These are phyloP conservation scores for Meiosimyza platycephala DNA, from an alignment of 2,888 invertebrate genomes.

Conservation along the genomic window DNA sequence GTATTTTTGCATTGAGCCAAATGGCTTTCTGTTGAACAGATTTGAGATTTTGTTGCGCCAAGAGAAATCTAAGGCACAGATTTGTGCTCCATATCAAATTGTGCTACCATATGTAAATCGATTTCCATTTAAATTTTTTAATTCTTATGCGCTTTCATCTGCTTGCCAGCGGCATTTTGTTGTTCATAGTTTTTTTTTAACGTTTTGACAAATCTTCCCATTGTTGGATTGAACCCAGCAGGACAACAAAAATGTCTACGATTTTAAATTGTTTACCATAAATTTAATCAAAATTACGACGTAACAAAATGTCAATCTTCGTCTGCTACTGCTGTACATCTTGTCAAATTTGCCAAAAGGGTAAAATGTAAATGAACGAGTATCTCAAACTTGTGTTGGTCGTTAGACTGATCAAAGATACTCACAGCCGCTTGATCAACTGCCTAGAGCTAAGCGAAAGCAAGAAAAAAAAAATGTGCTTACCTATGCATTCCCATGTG, in stretches of 20 bases:
- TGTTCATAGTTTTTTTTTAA: background rate
- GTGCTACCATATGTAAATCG: background rate
- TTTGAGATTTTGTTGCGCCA: no score
- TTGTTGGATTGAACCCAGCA: background rate
- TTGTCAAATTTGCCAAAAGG: no score
- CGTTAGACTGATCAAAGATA: no score
- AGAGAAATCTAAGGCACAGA: no score
- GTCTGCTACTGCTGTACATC: background rate
- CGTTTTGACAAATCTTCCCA: slow-evolving; percentile 11
- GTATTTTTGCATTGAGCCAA: no score
- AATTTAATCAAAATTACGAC: slow-evolving; percentile 9
- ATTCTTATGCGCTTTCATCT: background rate
- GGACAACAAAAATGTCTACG: slow-evolving; percentile 6
- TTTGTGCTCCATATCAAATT: no score
- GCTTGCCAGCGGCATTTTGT: background rate
- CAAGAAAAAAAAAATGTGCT: background rate
- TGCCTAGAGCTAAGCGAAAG: background rate
- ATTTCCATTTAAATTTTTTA: background rate
- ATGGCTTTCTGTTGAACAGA: no score
- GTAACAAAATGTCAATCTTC: slow-evolving; percentile 11
- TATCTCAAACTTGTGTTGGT: no score
- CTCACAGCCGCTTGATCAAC: no score
- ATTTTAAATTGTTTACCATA: background rate
- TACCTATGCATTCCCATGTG: background rate
- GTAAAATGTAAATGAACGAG: no score